These are phyloP conservation scores for Lamellibrachia columna DNA, from an alignment of 2,888 invertebrate genomes.

Conservation along the genomic window DNA sequence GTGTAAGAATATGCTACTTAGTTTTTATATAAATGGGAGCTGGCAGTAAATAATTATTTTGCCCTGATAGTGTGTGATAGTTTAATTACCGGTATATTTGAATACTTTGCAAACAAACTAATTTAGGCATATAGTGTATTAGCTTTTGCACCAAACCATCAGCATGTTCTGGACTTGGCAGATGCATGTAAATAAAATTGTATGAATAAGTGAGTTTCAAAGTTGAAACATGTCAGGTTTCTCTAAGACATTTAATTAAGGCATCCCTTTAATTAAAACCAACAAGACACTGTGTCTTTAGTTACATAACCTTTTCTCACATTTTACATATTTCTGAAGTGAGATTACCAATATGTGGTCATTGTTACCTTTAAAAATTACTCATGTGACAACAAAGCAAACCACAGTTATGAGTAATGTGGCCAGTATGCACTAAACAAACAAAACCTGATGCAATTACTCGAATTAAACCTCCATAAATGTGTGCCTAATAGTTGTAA, in stretches of 20 bases:
- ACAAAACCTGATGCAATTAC: neutral
- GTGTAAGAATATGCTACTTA: neutral
- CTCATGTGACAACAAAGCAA: neutral
- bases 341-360: neutral
- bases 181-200: neutral
- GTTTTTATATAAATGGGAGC: neutral
- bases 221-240: neutral
- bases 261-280: neutral
- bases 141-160: neutral
- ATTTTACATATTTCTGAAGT: neutral
- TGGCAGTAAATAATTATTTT: neutral
- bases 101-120: neutral
- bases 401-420: neutral
- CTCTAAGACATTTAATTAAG: neutral
- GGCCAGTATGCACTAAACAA: neutral
- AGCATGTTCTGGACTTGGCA: neutral
- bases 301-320: neutral
- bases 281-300: neutral
- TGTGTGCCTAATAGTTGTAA: neutral
- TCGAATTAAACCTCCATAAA: neutral
- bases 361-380: slow-evolving; percentile 3
- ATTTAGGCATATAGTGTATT: neutral
- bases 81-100: neutral
- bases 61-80: neutral
- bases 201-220: neutral